Conservation (phyloP, 1,140 invertebrate genomes). For the Eriosoma lanigerum region DNA sequence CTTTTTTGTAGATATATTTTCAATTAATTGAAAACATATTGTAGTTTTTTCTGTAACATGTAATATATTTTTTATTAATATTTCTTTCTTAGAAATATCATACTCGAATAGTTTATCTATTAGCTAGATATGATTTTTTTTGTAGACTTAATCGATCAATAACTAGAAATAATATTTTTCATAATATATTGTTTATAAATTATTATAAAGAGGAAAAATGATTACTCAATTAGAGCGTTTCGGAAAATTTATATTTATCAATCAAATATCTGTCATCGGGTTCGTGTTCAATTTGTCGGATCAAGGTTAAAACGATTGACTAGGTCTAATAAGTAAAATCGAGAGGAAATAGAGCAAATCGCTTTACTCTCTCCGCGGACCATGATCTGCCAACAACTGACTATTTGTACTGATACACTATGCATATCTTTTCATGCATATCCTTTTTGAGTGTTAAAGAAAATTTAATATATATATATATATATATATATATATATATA, state of each 20-base stretch:
- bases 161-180: slow-evolving; percentile 16
- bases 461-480: too few species aligned
- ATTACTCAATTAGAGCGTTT: slow-evolving; percentile 43
- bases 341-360: slow-evolving; percentile 51
- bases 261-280: slow-evolving; percentile 7
- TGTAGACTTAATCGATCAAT: not conserved
- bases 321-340: slow-evolving; percentile 35
- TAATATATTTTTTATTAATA: too few species aligned
- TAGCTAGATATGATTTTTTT: too few species aligned
- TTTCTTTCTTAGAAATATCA: too few species aligned
- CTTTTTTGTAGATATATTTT: too few species aligned
- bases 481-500: too few species aligned
- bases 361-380: slow-evolving; percentile 19
- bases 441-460: not conserved
- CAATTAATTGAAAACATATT: too few species aligned
- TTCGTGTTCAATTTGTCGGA: slow-evolving; percentile 29
- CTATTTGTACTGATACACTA: not conserved
- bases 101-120: too few species aligned
- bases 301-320: slow-evolving; percentile 23
- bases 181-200: not conserved
- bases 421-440: not conserved
- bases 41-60: too few species aligned
- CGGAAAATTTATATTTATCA: slow-evolving; percentile 15
- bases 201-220: not conserved
- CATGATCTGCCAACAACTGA: not conserved